Base-by-base conservation (phyloP, 2,888 invertebrate species). In the Gnatocerus cornutus region DNA sequence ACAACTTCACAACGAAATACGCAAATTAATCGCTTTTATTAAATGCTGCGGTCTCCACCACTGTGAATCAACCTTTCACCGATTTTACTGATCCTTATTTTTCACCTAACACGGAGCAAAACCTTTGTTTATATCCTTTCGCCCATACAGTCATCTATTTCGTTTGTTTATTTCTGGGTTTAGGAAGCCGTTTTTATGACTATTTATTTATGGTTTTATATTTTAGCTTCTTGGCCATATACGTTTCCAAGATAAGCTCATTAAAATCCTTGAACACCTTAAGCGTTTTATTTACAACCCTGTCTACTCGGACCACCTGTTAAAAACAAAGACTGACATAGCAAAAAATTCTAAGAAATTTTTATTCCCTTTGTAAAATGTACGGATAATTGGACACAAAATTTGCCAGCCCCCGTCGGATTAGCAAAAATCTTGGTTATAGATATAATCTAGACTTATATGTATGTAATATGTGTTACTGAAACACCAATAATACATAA, bases 101-200 rank as follows among this genome's bases (percentile, higher is more conserved):
- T 62, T 62, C 62, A 50, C 48, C 48, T 50, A 62, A 62, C 50
- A 43, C 59, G 27, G 16, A 39, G 59, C 39, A 13, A 68, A 68
- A 64, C 63, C 68, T 68, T 68, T 48, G 68, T 69, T 69, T 69
- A 69, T 65, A 59, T 69, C 64, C 64, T 52, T 59, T 43, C 64
- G 55, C 55, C 62, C 45, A 56, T 48, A 65, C 56, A 33, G 50
- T 58, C 52, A 53, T 68, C 48, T 62, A 62, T 68, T 68, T 48
- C 39, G 68, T 62, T 68, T 61, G 62, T 68, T 62, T 68, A 68
- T 68, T 62, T 55, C 43, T 41, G 62, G 68, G 62, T 68, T 68
- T 62, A 41, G 48, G 61, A n/a, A 50, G 29, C 63, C 30, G 50
- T 50, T 68, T 67, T 63, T 68, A 68, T 68, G 55, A 56, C 43